phyloP scores from a whole-genome alignment of 2,113 vertebrate species.

The Sceloporus tristichus region DNA sequence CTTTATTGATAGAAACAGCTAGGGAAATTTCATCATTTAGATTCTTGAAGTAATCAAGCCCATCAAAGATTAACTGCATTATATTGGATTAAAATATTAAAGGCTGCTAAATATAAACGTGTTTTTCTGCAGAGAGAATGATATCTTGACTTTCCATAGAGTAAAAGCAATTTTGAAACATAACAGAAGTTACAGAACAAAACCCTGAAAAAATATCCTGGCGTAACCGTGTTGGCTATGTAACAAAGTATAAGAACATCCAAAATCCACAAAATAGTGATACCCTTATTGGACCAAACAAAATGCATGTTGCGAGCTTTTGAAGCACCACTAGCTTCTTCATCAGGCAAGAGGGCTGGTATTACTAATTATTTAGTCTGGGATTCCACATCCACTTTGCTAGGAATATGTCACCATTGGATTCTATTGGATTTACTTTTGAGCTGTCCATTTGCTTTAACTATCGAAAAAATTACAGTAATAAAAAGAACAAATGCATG shows the following conservation, averaged over 20 bases:
- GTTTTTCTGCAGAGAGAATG: background rate
- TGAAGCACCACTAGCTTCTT: too few relatives aligned
- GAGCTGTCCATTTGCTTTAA: conserved; percentile 20
- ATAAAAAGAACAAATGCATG: conserved; percentile 27
- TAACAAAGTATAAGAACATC: too few relatives aligned
- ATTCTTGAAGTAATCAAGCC: conserved; percentile 1
- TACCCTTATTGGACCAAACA: too few relatives aligned
- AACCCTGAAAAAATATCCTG: conserved; percentile 32
- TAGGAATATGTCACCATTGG: background rate
- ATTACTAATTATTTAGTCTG: background rate
- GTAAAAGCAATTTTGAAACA: background rate
- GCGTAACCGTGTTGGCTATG: too few relatives aligned
- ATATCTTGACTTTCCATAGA: background rate
- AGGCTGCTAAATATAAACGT: background rate
- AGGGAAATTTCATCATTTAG: conserved; percentile 30
- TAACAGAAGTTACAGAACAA: conserved; percentile 24
- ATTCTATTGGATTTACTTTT: background rate
- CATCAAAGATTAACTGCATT: conserved; percentile 30
- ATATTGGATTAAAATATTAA: conserved; percentile 27
- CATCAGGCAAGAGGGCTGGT: background rate
- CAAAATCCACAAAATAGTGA: too few relatives aligned
- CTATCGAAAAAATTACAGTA: background rate
- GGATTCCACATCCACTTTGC: background rate
- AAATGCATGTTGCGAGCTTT: too few relatives aligned
- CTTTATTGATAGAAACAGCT: conserved; percentile 22